Percentiles rank a stretch among this genome's conserved stretches.
phyloP scores from a whole-genome alignment of 2,797 vertebrate species.

The Oreonectes daqikongensis region DNA sequence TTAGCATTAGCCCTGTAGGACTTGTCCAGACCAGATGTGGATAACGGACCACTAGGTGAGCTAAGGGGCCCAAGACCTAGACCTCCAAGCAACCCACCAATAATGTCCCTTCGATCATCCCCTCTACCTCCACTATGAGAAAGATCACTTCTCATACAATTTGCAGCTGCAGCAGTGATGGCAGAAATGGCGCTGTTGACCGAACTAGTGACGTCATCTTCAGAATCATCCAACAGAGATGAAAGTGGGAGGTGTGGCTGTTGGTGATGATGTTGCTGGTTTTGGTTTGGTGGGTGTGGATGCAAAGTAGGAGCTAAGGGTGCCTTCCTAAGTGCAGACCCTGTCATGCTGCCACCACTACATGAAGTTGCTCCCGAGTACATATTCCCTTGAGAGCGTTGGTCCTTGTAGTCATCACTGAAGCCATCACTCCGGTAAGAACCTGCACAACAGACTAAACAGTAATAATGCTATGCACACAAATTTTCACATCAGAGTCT shows the following conservation, averaged over 20 bases:
- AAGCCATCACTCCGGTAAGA: slow-evolving; percentile 65
- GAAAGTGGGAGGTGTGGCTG: slow-evolving; percentile 81
- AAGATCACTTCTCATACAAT: slow-evolving; percentile 63
- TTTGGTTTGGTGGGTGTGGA: slow-evolving; percentile 83
- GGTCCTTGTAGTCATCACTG: slow-evolving; percentile 78
- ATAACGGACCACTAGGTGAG: slow-evolving; percentile 71
- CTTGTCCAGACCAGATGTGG: slow-evolving; percentile 81
- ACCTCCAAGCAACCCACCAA: slow-evolving; percentile 83
- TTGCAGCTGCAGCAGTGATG: slow-evolving; percentile 77
- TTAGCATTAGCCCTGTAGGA: slow-evolving; percentile 75
- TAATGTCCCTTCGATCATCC: slow-evolving; percentile 84
- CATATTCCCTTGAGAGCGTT: slow-evolving; percentile 83
- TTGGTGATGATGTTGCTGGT: slow-evolving; percentile 72
- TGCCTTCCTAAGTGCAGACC: slow-evolving; percentile 82
- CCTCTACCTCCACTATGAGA: slow-evolving; percentile 76
- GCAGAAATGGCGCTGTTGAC: slow-evolving; percentile 84
- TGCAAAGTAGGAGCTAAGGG: slow-evolving; percentile 83
- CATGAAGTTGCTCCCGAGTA: slow-evolving; percentile 82
- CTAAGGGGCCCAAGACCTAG: slow-evolving; percentile 81
- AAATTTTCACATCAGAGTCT: slow-evolving; percentile 46
- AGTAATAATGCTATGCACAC: slow-evolving; percentile 69
- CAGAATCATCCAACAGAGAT: slow-evolving; percentile 83
- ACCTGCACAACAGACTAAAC: slow-evolving; percentile 85
- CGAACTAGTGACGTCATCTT: slow-evolving; percentile 85
- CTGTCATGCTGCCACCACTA: slow-evolving; percentile 80